Conservation (phyloP, 92 coral and sea anemone species). For the Phenganax marumi region DNA sequence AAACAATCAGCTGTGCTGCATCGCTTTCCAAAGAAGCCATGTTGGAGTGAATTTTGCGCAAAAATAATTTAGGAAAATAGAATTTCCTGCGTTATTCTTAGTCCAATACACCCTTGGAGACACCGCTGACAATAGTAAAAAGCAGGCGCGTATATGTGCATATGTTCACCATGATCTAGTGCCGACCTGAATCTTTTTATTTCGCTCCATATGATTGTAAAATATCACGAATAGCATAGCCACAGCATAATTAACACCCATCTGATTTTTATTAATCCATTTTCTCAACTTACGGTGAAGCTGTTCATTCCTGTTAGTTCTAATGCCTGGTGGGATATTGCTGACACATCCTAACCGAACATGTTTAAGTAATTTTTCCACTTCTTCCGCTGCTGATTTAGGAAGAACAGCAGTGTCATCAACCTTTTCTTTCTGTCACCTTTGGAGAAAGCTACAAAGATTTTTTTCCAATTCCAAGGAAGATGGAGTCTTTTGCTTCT, state of each 20-base stretch:
- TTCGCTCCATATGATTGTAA: too few relatives aligned
- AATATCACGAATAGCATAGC: constrained; percentile 48
- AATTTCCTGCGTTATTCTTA: too few relatives aligned
- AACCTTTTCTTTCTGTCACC: constrained; percentile 39
- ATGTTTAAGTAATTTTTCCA: constrained; percentile 45
- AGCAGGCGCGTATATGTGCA: too few relatives aligned
- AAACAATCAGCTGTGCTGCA: neutral
- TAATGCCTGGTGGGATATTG: constrained; percentile 58
- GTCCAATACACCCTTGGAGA: too few relatives aligned
- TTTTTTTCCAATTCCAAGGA: constrained; percentile 37
- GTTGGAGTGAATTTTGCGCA: too few relatives aligned
- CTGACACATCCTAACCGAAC: constrained; percentile 28
- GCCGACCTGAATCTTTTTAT: too few relatives aligned
- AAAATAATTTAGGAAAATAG: too few relatives aligned
- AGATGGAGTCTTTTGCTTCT: constrained; percentile 44
- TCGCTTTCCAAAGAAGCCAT: too few relatives aligned
- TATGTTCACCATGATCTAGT: too few relatives aligned
- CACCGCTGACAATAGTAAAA: too few relatives aligned
- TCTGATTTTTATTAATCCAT: constrained; percentile 56
- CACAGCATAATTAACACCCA: constrained; percentile 58
- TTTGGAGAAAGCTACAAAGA: constrained; percentile 31
- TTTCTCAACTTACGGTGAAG: constrained; percentile 49
- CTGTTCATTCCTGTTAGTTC: constrained; percentile 61
- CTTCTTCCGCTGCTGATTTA: constrained; percentile 47
- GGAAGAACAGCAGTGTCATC: constrained; percentile 42